Evolutionary conservation across 2,113 vertebrate genomes (phyloP), one percentile per base, ranked within the genome.

Genomic region (Sinocyclocheilus maitianheensis): DNA sequence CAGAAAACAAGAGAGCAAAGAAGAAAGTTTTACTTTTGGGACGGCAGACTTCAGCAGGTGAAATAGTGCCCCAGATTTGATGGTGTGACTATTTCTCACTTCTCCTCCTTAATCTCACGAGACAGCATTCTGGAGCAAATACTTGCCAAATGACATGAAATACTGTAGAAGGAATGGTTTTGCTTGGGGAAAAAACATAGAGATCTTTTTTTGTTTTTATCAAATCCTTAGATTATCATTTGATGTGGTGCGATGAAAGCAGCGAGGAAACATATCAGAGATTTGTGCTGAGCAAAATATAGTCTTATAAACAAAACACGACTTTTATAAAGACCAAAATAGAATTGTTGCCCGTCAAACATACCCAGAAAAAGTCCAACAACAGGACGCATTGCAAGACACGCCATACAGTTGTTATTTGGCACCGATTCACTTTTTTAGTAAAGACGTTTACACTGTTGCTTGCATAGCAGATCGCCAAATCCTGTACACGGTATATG

Each of bases 401-500:
- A 63, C 1, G 5, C 2, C 4, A 81, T 20, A 14, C 46, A 48
- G 46, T 48, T 48, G 46, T 48, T 48, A 48, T 12, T 48, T 40
- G 62, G 40, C 40, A 48, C 79, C 81, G 87, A 91, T 90, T 86
- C 84, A 48, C 65, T 91, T 86, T 89, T 89, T 84, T 85, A 90
- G 88, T 37, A 85, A 90, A 87, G 91, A 87, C 71, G 86, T 91
- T 91, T 92, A 91, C 84, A 84, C 89, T 51, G 13, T 51, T 3
- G 92, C 92, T 94, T 92, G 92, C 88, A 37, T 34, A 92, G 90
- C 90, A 86, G 85, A 80, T 90, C 88, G 88, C 85, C 88, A 88
- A 89, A 92, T 91, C 92, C 90, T 92, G 90, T 91, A 92, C 58
- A 62, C 22, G 58, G 8, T 89, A 51, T 77, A 86, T 94, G 92